Base-by-base conservation (phyloP, 1,140 invertebrate species). In the Conus ventricosus region DNA sequence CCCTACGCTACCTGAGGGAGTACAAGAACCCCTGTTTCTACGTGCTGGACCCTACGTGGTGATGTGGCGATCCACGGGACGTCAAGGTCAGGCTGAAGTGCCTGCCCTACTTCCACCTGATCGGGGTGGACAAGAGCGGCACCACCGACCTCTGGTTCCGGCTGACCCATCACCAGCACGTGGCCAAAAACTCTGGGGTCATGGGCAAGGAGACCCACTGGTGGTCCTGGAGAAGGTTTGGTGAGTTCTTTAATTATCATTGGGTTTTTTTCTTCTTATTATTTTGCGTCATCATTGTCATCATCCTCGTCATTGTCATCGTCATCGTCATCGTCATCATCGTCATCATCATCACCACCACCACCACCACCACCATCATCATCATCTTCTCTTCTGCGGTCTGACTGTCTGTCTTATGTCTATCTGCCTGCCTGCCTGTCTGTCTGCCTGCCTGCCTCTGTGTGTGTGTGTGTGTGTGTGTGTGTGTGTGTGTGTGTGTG, bases 21-120 rank as follows among this genome's bases (percentile, higher is more conserved):
- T 94, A 88, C 88, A 92, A 93, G 87, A 94, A 94, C 84, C 93
- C 93, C 2, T 94, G 93, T 87, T 94, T 92, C 92, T 89, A 91
- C 82, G 83, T 91, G 63, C 53, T 20, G 20, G 39, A 78, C 23
- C 13, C 25, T 6, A 5, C 39, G n/a, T 27, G 53, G 57, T 7
- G 39, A 57, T 27, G 10, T 10, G 39, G 54, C n/a, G 0, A 25
- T 57, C 5, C 71, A 5, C 25, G 63, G 54, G 55, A 75, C 5
- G 83, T 85, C 2, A 75, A 15, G 6, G 85, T 17, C 39, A 39
- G 20, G 23, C n/a, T 93, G 17, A 85, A 90, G 17, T 94, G 93
- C 87, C 80, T 93, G 7, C 93, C 93, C 8, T 93, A 93, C 76
- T 94, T 94, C 84, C 90, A 93, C 60, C 89, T 94, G 5, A 90